These are phyloP conservation scores for Scolopax rusticola DNA, from an alignment of 2,797 vertebrate species.

Conservation along the genomic window DNA sequence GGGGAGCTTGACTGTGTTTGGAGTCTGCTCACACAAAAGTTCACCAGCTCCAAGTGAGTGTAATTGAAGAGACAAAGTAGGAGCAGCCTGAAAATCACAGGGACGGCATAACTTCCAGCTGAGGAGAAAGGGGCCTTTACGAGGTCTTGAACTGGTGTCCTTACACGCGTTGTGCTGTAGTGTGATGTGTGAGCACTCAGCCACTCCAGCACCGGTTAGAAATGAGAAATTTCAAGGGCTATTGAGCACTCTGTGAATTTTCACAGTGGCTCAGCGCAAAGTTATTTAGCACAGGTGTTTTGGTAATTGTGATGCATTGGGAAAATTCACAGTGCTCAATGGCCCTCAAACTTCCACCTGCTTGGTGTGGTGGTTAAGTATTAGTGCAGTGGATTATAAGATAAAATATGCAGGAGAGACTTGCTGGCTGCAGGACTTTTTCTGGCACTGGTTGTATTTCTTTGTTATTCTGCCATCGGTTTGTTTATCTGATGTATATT, in stretches of 20 bases:
- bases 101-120: background rate
- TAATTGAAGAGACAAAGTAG: constrained; percentile 20
- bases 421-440: constrained; percentile 38
- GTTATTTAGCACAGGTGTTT: constrained; percentile 73
- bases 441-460: constrained; percentile 32
- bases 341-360: constrained; percentile 73
- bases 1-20: background rate
- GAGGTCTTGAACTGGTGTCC: constrained; percentile 13
- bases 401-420: constrained; percentile 39
- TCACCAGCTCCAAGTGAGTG: background rate
- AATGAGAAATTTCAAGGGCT: constrained; percentile 74
- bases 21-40: background rate
- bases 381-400: constrained; percentile 31
- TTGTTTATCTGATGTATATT: background rate
- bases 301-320: constrained; percentile 67
- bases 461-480: background rate
- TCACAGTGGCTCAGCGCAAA: constrained; percentile 50
- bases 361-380: constrained; percentile 51
- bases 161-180: background rate
- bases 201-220: constrained; percentile 29
- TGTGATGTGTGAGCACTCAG: constrained; percentile 14
- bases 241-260: constrained; percentile 68
- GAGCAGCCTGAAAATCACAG: constrained; percentile 30
- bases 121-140: constrained; percentile 8
- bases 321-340: constrained; percentile 61